A percentile compares a stretch with the other conserved stretches of the same genome.
These are phyloP conservation scores for Neotragus moschatus DNA, from an alignment of 2,113 vertebrate genomes.

Conservation along the genomic window DNA sequence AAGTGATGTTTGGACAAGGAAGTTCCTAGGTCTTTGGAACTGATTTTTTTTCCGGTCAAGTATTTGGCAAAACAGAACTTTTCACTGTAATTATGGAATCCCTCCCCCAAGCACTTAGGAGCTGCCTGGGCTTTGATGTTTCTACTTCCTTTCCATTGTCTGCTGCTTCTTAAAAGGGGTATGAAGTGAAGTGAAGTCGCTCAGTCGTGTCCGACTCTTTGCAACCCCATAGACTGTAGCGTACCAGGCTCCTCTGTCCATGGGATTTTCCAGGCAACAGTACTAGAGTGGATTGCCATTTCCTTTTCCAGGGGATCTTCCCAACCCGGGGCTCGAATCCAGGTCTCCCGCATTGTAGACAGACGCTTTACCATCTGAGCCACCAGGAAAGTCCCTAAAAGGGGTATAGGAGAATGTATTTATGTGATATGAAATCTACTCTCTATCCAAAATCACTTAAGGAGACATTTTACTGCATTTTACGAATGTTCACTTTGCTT, in stretches of 20 bases:
- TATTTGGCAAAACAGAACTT: slow-evolving; percentile 35
- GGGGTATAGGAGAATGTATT: neutral
- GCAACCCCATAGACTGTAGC: too few relatives aligned
- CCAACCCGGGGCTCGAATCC: too few relatives aligned
- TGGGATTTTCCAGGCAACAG: too few relatives aligned
- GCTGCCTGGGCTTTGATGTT: neutral
- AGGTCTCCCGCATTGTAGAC: too few relatives aligned
- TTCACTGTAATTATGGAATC: slow-evolving; percentile 6
- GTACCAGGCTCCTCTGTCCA: too few relatives aligned
- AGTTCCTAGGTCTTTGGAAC: slow-evolving; percentile 43
- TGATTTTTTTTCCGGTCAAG: slow-evolving; percentile 26
- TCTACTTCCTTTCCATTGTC: slow-evolving; percentile 19
- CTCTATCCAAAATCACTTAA: neutral
- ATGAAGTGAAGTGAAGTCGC: too few relatives aligned
- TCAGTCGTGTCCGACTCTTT: too few relatives aligned
- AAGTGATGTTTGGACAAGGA: slow-evolving; percentile 48
- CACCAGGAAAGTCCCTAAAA: too few relatives aligned
- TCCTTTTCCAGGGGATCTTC: too few relatives aligned
- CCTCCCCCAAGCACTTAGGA: neutral
- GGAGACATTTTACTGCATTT: neutral
- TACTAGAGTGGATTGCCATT: too few relatives aligned
- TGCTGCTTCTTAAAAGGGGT: neutral
- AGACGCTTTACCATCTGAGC: too few relatives aligned
- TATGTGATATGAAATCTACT: neutral
- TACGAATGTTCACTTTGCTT: neutral